Conservation (phyloP, 2,113 vertebrate species). For the Erythrocercus mccallii region DNA sequence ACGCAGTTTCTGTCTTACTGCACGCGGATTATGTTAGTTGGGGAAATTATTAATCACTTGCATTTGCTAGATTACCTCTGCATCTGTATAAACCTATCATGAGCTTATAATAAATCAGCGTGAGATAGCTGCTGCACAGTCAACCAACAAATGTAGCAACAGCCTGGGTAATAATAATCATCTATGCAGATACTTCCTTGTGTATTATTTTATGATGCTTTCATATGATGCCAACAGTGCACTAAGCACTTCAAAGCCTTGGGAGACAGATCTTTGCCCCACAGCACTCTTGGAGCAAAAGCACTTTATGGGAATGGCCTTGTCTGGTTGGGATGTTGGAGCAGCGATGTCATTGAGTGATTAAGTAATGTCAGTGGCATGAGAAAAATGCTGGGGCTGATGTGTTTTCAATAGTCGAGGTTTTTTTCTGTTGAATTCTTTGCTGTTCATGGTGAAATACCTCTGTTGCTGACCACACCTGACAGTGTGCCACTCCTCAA, state of each 20-base stretch:
- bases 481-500: background rate
- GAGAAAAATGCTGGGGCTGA: background rate
- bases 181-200: background rate
- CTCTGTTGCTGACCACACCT: background rate
- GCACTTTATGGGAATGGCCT: background rate
- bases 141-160: background rate
- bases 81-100: background rate
- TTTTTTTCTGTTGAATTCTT: background rate
- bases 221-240: background rate
- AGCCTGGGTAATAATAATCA: background rate
- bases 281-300: background rate
- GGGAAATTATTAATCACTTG: background rate
- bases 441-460: background rate
- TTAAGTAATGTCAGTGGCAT: background rate
- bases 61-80: background rate
- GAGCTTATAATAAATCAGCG: background rate
- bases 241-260: background rate
- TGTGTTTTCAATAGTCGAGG: background rate
- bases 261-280: background rate
- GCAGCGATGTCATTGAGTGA: background rate
- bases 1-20: background rate
- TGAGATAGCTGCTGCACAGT: rapidly evolving
- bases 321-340: background rate
- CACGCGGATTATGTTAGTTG: background rate
- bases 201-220: background rate